Conservation (phyloP, 2,113 vertebrate species). For the Petaurus breviceps region DNA sequence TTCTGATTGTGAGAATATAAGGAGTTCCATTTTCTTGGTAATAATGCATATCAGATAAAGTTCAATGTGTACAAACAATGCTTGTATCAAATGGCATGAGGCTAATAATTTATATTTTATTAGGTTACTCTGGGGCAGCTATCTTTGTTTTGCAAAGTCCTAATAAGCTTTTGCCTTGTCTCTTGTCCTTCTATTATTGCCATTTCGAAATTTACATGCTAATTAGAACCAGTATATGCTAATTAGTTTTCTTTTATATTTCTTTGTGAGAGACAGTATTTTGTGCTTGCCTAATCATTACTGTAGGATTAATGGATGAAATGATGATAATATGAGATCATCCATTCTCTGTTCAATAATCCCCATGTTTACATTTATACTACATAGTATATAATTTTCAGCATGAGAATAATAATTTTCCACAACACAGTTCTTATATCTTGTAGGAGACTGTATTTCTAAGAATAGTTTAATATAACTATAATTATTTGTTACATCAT, state of each 20-base stretch:
- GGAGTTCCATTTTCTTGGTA: slow-evolving; percentile 29
- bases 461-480: background rate
- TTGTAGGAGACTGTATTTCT: background rate
- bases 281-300: slow-evolving; percentile 47
- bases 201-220: slow-evolving; percentile 52
- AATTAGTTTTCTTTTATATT: slow-evolving; percentile 57
- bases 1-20: slow-evolving; percentile 21
- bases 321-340: slow-evolving; percentile 13
- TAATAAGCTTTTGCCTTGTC: slow-evolving; percentile 38
- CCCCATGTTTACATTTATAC: background rate
- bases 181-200: slow-evolving; percentile 47
- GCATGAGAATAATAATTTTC: background rate
- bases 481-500: slow-evolving; percentile 2
- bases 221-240: slow-evolving; percentile 42
- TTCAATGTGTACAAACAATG: background rate
- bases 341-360: slow-evolving; percentile 18
- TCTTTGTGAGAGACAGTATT: slow-evolving; percentile 46
- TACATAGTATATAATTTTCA: background rate
- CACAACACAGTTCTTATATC: background rate
- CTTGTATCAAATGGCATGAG: slow-evolving; percentile 27
- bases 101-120: slow-evolving; percentile 28
- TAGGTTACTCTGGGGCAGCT: slow-evolving; percentile 28
- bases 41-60: slow-evolving; percentile 54
- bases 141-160: slow-evolving; percentile 19
- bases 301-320: slow-evolving; percentile 22